Evolutionary conservation across 2,113 vertebrate species (phyloP), one percentile per base, ranked within the genome.

Genomic region (Sula dactylatra): DNA sequence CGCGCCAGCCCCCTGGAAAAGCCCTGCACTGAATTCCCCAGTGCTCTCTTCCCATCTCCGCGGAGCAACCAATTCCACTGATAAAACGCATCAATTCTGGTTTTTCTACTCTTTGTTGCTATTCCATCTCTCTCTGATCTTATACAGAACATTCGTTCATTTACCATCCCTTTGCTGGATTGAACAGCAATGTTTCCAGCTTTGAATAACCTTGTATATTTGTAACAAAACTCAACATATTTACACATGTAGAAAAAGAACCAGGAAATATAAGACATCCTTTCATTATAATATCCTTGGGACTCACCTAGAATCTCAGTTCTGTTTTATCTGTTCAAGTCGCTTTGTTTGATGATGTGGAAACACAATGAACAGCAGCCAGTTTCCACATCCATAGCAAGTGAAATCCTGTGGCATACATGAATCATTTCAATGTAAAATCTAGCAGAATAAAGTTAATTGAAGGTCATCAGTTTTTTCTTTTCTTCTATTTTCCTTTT

Each of bases 401-500:
- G 40, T 13, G 44, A 80, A 92, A 69, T 69, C 19, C 67, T 61
- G 62, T 82, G 31, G 62, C 71, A 59, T 13, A 69, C 25, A 24
- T 1, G 25, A 88, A 94, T 31, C 22, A 31, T 47, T 92, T 62
- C 21, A 59, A 52, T 25, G 29, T 32, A 83, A 88, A 85, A 77
- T 44, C 36, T 42, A 82, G 45, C 27, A 80, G 45, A 73, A 84
- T 66, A 54, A 77, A 90, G 90, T 87, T 81, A 94, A 95, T 40
- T 90, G 91, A 94, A 97, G 87, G 78, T 79, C 85, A 93, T 29
- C 8, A 17, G 5, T 13, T 71, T 49, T 59, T 32, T 32, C 13
- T 7, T 16, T 31, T 47, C 49, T 52, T 6, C 7, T 27, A 54
- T 52, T 50, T 32, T 12, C 8, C 14, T 0, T 5, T 27, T 70